Percentiles rank a stretch among this genome's conserved stretches.
Evolutionary conservation across 2,888 invertebrate species (phyloP).

Genomic region (Stomorhina lunata): DNA sequence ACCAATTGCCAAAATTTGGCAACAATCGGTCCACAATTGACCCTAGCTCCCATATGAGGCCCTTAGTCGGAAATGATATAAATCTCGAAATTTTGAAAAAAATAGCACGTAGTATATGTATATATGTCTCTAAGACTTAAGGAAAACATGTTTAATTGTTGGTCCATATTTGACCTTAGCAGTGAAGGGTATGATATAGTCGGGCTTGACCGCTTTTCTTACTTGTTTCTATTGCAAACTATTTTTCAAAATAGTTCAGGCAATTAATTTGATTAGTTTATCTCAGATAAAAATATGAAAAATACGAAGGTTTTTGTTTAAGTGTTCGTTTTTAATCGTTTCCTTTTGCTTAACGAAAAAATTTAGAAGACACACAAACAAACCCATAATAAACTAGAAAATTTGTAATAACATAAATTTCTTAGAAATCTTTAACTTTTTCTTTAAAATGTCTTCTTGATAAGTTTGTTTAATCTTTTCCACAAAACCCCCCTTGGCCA

Average conservation of each 20-base stretch:
- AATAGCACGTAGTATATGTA: too few relatives aligned
- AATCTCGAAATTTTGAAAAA: too few relatives aligned
- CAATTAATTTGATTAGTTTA: constrained; percentile 49
- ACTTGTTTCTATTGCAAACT: constrained; percentile 14
- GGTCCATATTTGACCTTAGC: too few relatives aligned
- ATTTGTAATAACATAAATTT: constrained; percentile 21
- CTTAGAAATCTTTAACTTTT: neutral
- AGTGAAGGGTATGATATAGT: neutral
- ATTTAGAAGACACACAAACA: constrained; percentile 7
- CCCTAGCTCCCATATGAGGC: too few relatives aligned
- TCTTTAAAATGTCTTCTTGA: neutral
- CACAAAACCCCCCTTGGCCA: neutral
- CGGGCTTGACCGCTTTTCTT: neutral
- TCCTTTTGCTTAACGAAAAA: constrained; percentile 50
- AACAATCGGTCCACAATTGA: too few relatives aligned
- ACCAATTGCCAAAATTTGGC: too few relatives aligned
- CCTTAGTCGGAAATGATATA: too few relatives aligned
- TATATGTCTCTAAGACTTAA: too few relatives aligned
- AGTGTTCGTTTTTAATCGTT: constrained; percentile 63
- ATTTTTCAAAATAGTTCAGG: constrained; percentile 27
- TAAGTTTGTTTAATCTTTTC: neutral
- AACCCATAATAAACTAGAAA: constrained; percentile 30
- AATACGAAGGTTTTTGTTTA: constrained; percentile 50
- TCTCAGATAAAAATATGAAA: constrained; percentile 55
- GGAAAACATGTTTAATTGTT: too few relatives aligned